Evolutionary conservation across 64 coral and sea anemone genomes (phyloP), one percentile per base, ranked within the genome.

Genomic region (Actinia tenebrosa): DNA sequence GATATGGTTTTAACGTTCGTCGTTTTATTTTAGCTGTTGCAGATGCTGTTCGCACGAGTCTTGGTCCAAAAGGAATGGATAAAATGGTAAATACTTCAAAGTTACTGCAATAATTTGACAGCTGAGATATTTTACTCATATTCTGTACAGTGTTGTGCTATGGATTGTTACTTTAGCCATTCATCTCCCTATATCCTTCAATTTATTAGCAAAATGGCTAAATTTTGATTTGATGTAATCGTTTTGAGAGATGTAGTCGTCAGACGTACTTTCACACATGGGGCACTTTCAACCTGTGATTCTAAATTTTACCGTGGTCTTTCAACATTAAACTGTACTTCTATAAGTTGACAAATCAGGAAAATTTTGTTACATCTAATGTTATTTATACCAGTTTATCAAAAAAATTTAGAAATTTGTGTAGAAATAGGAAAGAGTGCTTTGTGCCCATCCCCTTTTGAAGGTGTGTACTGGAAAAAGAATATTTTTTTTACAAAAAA

Each of bases 61-160:
- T 98, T 92, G 96, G 96, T 16, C 96, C 96, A 77, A 98, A 94
- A 98, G 96, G 96, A 56, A 98, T 98, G 96, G 96, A 98, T 19
- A 98, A 98, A 88, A 99, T 95, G 97, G 97, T 99, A 85, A 81
- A 50, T 81, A 50, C 3, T 26, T 75, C 69, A 42, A 75, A 75
- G 23, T 30, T 30, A 22, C 69, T 26, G 10, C 2, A 75, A 30
- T 43, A 69, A 23, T 75, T 75, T 75, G 69, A 75, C 69, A 75
- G 27, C 10, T 30, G 11, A 30, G 69, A 13, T 75, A 42, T 27
- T 75, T 75, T 75, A 75, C 69, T 75, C 69, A 75, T 42, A 75
- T 75, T 75, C 69, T 75, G 69, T 25, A 75, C 10, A 30, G 69
- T 42, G 3, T n/a, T 75, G 23, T 75, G n/a, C 25, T 13, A 14